Evolutionary conservation across 2,888 invertebrate species (phyloP).

Genomic region (Muschampia plurimacula): DNA sequence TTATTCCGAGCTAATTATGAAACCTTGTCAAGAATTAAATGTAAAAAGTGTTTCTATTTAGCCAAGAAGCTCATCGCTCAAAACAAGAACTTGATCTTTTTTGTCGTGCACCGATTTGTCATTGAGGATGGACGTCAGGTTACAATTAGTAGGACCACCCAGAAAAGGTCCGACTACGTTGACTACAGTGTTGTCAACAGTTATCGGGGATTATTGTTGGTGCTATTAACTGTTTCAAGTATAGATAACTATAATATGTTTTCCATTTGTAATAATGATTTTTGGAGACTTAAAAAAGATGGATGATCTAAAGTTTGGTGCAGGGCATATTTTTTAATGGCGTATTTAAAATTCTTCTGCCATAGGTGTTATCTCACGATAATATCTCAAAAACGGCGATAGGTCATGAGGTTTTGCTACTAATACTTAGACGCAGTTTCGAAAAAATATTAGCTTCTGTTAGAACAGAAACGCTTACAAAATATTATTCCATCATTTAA

Average conservation of each 20-base stretch:
- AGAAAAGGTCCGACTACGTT: conserved; percentile 44
- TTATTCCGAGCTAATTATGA: conserved; percentile 34
- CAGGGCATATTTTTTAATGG: not conserved
- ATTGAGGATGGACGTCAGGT: conserved; percentile 55
- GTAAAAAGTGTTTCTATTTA: conserved; percentile 37
- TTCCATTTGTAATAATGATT: conserved; percentile 6
- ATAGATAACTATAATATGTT: not conserved
- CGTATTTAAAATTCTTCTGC: too few relatives aligned
- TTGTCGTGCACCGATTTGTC: conserved; percentile 58
- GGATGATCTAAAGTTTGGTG: not conserved
- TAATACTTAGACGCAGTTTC: too few relatives aligned
- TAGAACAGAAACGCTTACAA: too few relatives aligned
- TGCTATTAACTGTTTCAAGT: conserved; percentile 21
- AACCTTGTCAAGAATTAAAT: conserved; percentile 37
- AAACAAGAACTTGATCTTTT: conserved; percentile 38
- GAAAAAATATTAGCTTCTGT: too few relatives aligned
- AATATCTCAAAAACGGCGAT: too few relatives aligned
- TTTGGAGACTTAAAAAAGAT: not conserved
- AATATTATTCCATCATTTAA: not conserved
- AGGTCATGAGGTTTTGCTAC: too few relatives aligned
- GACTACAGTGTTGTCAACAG: conserved; percentile 50
- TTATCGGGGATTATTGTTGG: conserved; percentile 32
- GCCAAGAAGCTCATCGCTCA: conserved; percentile 35
- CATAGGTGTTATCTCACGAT: too few relatives aligned
- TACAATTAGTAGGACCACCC: conserved; percentile 71